Conservation (phyloP, 2,113 vertebrate species). For the Ascaphus truei region DNA sequence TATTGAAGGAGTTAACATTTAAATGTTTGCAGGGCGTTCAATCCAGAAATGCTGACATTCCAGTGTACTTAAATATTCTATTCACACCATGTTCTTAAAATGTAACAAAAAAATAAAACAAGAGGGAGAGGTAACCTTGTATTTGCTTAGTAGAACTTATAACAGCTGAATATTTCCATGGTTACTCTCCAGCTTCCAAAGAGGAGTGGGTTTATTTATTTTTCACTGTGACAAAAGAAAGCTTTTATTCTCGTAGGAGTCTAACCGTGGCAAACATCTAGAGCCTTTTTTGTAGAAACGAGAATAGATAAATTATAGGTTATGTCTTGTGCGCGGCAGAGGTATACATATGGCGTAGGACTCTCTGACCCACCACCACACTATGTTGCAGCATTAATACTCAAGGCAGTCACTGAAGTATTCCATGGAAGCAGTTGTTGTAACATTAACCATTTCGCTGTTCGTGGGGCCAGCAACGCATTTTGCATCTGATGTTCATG, state of each 20-base stretch:
- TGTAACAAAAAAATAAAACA: neutral
- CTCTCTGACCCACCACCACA: neutral
- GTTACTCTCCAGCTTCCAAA: constrained; percentile 54
- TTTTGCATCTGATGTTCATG: too few relatives aligned
- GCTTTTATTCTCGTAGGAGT: constrained; percentile 50
- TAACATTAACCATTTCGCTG: too few relatives aligned
- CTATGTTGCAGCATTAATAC: neutral
- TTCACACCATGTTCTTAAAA: neutral
- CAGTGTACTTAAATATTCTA: neutral
- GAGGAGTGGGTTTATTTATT: constrained; percentile 38
- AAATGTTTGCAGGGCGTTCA: neutral
- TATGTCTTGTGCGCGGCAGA: neutral
- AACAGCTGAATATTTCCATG: constrained; percentile 64
- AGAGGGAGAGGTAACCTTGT: constrained; percentile 40
- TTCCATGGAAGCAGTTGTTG: too few relatives aligned
- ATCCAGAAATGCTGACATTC: neutral
- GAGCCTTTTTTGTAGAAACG: constrained; percentile 34
- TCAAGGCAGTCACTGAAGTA: too few relatives aligned
- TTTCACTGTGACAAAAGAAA: constrained; percentile 38
- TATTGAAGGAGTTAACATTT: neutral
- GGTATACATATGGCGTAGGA: neutral
- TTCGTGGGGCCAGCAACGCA: too few relatives aligned
- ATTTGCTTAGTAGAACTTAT: constrained; percentile 45
- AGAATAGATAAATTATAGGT: neutral
- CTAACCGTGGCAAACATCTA: constrained; percentile 39